Evolutionary conservation across 2,113 vertebrate species (phyloP), one percentile per base, ranked within the genome.

Genomic region (Myxocyprinus asiaticus): DNA sequence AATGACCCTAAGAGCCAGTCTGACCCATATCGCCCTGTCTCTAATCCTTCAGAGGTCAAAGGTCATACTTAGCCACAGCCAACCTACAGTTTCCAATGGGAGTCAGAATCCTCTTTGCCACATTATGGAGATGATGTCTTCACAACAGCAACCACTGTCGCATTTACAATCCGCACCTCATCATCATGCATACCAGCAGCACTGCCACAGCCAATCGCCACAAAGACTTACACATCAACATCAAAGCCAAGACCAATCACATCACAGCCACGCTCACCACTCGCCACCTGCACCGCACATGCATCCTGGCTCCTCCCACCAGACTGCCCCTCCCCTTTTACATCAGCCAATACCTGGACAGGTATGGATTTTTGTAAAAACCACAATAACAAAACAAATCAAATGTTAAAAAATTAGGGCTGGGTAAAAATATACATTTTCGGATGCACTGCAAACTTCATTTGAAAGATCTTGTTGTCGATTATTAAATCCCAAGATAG

Each of bases 101-200:
- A 96, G 94, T 81, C 94, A 95, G 93, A 95, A 92, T 86, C 90
- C 94, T 85, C 95, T 97, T 93, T 94, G 94, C 77, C 95, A 97
- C 88, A 95, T 97, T 33, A 33, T 33, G 22, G 22, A 33, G 95
- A 96, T 98, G 94, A 97, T 98, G 96, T 92, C 93, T 80, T 92
- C 94, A n/a, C 92, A 93, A 76, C 94, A 95, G 87, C 94, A 95
- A 82, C 96, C 95, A 71, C 91, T 96, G 89, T 95, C 88, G 48
- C 95, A 96, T 42, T 88, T 96, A 86, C 95, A 80, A 64, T 65
- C 73, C 95, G 84, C 94, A 94, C 0, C 93, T 92, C 79, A 93
- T 93, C 93, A 94, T 0, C 86, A 93, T 51, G 14, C 86, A 45
- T 93, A 92, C 81, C 95, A 90, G 61, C 96, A 95, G 51, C 91